These are phyloP conservation scores for Laterallus jamaicensis DNA, from an alignment of 2,113 vertebrate species.

Conservation along the genomic window DNA sequence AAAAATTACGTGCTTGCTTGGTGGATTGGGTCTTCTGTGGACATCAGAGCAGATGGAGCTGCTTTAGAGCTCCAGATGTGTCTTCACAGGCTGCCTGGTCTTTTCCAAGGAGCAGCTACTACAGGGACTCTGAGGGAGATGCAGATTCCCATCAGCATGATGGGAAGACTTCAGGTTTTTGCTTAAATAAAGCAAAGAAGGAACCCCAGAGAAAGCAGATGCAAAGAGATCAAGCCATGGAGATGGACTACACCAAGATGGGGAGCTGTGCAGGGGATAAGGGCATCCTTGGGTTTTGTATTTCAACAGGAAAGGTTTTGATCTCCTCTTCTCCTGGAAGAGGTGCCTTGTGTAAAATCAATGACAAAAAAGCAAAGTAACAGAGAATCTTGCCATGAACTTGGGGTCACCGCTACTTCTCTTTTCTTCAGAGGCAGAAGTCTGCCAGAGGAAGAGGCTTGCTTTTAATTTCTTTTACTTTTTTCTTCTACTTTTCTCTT, in stretches of 20 bases:
- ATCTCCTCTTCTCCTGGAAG: not conserved
- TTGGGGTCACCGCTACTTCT: not conserved
- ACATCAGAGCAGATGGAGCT: not conserved
- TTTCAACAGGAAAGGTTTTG: not conserved
- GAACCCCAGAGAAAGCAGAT: rapidly evolving
- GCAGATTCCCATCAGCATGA: not conserved
- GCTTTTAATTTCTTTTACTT: not conserved
- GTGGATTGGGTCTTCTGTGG: not conserved
- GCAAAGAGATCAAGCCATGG: not conserved
- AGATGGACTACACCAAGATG: not conserved
- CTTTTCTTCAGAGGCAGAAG: not conserved
- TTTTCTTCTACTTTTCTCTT: not conserved
- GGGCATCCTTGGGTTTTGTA: rapidly evolving
- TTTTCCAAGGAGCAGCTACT: not conserved
- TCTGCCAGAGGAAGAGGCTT: not conserved
- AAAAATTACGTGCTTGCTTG: not conserved
- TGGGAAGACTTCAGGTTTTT: not conserved
- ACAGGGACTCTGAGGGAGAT: not conserved
- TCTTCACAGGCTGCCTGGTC: not conserved
- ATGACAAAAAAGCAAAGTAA: not conserved
- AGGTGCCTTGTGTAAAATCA: not conserved
- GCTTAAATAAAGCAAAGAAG: not conserved
- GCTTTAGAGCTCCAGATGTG: not conserved
- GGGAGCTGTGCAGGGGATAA: not conserved
- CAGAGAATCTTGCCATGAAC: not conserved